phyloP scores from a whole-genome alignment of 2,113 vertebrate genomes.

The Neotoma lepida region DNA sequence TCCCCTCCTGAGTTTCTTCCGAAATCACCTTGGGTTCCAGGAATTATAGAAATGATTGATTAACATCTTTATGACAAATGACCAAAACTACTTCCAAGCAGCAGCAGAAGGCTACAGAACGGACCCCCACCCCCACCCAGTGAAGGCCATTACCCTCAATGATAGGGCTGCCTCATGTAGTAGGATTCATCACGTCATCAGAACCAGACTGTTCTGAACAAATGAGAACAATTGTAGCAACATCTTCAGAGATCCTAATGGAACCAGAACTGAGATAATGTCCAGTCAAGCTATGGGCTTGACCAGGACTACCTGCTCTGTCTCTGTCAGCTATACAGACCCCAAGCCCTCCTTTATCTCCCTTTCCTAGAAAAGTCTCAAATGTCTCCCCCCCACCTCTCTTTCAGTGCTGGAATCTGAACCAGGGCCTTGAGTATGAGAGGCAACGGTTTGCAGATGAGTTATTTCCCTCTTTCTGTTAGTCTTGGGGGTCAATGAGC shows the following conservation, averaged over 20 bases:
- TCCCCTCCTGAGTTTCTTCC: not conserved
- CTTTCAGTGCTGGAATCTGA: not conserved
- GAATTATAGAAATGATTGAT: not conserved
- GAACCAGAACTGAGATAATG: not conserved
- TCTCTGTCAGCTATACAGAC: not conserved
- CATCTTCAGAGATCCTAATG: not conserved
- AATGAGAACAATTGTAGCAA: not conserved
- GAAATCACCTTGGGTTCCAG: not conserved
- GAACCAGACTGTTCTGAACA: not conserved
- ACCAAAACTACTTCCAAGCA: not conserved
- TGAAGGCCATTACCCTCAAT: not conserved
- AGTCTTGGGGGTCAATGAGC: not conserved
- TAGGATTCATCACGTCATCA: not conserved
- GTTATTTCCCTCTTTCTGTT: not conserved
- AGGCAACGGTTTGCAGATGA: not conserved
- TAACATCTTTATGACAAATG: not conserved
- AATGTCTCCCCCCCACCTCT: not conserved
- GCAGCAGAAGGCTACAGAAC: not conserved
- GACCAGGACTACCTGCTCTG: not conserved
- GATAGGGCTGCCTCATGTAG: not conserved
- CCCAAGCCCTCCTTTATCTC: not conserved
- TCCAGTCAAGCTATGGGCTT: no score
- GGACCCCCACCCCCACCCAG: not conserved
- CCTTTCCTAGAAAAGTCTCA: not conserved
- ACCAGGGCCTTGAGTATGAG: not conserved